Conservation (phyloP, 2,113 vertebrate genomes). For the Stegastes partitus region DNA sequence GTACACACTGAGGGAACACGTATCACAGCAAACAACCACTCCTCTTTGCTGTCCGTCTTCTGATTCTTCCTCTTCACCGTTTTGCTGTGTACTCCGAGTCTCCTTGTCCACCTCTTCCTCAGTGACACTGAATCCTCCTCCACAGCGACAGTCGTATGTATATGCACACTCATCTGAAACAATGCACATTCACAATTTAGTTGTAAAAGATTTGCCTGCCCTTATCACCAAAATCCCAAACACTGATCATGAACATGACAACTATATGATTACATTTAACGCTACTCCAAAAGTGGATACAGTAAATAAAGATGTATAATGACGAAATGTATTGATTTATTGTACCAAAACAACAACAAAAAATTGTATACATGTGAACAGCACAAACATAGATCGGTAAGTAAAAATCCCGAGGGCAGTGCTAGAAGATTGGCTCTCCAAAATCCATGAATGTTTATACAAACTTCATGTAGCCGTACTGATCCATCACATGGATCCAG, state of each 20-base stretch:
- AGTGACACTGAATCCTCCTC: slow-evolving; percentile 75
- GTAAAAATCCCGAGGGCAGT: too few species aligned
- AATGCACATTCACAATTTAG: slow-evolving; percentile 8
- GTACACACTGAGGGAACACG: slow-evolving; percentile 83
- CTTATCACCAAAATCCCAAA: background rate
- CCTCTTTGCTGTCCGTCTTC: slow-evolving; percentile 17
- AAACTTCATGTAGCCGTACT: too few species aligned
- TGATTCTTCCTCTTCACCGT: slow-evolving; percentile 27
- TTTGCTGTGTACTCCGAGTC: background rate
- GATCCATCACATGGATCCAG: too few species aligned
- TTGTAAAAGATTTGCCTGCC: background rate
- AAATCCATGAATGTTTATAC: too few species aligned
- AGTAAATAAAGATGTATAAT: too few species aligned
- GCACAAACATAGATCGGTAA: too few species aligned
- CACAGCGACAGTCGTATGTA: slow-evolving; percentile 80
- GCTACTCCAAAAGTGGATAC: too few species aligned
- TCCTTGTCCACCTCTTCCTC: slow-evolving; percentile 68
- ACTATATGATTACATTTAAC: too few species aligned
- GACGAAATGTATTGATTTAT: too few species aligned
- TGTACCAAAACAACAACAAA: too few species aligned
- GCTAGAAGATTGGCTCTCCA: too few species aligned
- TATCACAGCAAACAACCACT: slow-evolving; percentile 81
- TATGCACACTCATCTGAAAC: slow-evolving; percentile 59
- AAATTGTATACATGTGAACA: too few species aligned
- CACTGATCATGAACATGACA: background rate